Conservation (phyloP, 2,797 vertebrate genomes). For the Notoglanidium macrostoma region DNA sequence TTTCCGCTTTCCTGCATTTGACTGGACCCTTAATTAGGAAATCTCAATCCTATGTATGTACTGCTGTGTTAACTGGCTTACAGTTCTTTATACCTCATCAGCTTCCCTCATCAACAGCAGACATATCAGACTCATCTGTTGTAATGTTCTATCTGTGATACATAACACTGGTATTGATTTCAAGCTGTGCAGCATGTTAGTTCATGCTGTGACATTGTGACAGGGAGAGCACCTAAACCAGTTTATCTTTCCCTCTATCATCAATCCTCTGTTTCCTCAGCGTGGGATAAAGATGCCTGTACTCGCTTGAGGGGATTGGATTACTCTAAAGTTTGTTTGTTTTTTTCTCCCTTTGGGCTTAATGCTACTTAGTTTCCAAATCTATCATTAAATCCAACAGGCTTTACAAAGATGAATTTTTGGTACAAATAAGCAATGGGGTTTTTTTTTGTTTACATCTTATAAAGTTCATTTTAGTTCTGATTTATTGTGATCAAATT, state of each 20-base stretch:
- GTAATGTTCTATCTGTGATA: not conserved
- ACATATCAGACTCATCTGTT: not conserved
- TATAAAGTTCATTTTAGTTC: not conserved
- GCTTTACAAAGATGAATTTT: not conserved
- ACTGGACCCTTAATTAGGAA: not conserved
- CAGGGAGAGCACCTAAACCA: not conserved
- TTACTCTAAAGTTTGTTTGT: slow-evolving; percentile 7
- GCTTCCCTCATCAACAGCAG: not conserved
- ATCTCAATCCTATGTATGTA: not conserved
- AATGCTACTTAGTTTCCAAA: not conserved
- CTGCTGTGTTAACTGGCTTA: not conserved
- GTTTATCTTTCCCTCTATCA: slow-evolving; percentile 19
- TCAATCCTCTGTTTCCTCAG: not conserved
- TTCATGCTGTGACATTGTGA: slow-evolving; percentile 18
- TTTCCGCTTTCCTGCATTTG: not conserved
- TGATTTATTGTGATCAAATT: not conserved
- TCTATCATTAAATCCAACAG: slow-evolving; percentile 23
- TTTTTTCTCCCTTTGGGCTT: slow-evolving; percentile 57
- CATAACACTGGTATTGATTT: not conserved
- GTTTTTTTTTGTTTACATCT: not conserved
- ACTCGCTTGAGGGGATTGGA: slow-evolving; percentile 39
- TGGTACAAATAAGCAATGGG: not conserved
- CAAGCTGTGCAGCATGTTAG: slow-evolving; percentile 10
- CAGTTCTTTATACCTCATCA: slow-evolving; percentile 5
- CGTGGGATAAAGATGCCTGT: slow-evolving; percentile 13